Base-by-base conservation (phyloP, 1,140 invertebrate species). In the Drosophila subpulchrella region DNA sequence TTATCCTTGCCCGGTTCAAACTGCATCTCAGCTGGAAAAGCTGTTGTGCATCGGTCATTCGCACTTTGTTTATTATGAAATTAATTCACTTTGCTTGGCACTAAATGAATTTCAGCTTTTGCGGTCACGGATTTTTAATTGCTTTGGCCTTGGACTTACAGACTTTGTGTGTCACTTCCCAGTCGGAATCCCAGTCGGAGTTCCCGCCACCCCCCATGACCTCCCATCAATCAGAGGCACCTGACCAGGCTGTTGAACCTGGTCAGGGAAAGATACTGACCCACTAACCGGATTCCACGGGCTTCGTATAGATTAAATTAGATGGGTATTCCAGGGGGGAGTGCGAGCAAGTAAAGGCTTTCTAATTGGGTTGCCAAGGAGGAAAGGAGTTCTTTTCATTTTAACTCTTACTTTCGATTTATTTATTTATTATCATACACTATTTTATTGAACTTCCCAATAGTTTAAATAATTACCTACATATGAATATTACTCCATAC, bases 121-220 rank as follows among this genome's bases (percentile, higher is more conserved):
- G 68, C 70, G 70, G 70, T 73, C 70, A 60, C 54, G 38, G 70
- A 73, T 73, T 60, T 24, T 66, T 66, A 75, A 75, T 66, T 75
- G 68, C 34, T 15, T 44, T 36, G 60, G 34, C 73, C 73, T 75
- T 75, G 72, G 46, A 53, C 20, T 51, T 51, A 50, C 27, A 27
- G 1, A 27, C 63, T 68, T 44, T 34, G 38, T 34, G 48, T 15
- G n/a, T 51, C 50, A 34, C 53, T 30, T 36, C 24, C 38, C 41
- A 60, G 27, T 46, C 34, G 58, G 48, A n/a, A 20, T 36, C n/a
- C 32, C 34, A 20, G 20, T 2, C 24, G 5, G 2, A 30, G 27
- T 1, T 24, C 50, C 36, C 20, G 2, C 12, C 38, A 27, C 30
- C 44, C 15, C 47, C 24, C 0, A 2, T 12, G 59, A 48, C 17